Evolutionary conservation across 2,888 invertebrate species (phyloP).

Genomic region (Nymphalis polychloros): DNA sequence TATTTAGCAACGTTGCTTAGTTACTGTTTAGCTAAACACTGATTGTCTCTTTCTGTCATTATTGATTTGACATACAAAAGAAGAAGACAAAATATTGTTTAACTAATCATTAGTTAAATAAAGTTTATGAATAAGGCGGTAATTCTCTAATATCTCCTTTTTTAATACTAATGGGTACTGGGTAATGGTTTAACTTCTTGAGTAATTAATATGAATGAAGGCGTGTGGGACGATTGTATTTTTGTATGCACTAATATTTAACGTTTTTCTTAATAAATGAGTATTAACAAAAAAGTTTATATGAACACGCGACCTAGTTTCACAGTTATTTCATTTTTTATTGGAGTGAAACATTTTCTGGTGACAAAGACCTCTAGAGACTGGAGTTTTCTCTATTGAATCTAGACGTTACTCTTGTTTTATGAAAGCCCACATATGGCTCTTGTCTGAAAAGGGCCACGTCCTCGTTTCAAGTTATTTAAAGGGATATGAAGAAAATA

Average conservation of each 20-base stretch:
- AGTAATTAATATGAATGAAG: background rate
- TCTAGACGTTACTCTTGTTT: constrained; percentile 25
- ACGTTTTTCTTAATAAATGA: constrained; percentile 4
- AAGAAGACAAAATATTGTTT: no score
- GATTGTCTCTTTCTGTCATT: no score
- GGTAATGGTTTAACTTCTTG: no score
- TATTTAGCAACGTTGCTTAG: no score
- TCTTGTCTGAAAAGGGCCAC: constrained; percentile 21
- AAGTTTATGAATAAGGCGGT: no score
- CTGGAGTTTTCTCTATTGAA: constrained; percentile 19
- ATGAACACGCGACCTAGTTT: constrained; percentile 27
- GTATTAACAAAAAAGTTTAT: constrained; percentile 26
- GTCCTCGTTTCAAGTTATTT: constrained; percentile 16
- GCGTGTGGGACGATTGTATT: constrained; percentile 6
- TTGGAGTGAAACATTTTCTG: constrained; percentile 24
- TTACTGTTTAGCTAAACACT: no score
- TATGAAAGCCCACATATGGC: constrained; percentile 12
- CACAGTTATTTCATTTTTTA: constrained; percentile 24
- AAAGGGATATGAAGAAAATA: constrained; percentile 1
- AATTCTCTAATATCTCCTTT: no score
- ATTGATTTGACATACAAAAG: no score
- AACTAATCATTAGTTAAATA: no score
- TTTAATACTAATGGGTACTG: no score
- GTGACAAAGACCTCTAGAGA: constrained; percentile 28
- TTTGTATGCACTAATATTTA: constrained; percentile 15